Percentiles rank a stretch among this genome's conserved stretches.
Evolutionary conservation across 2,113 vertebrate genomes (phyloP).

Genomic region (Leucopsar rothschildi): DNA sequence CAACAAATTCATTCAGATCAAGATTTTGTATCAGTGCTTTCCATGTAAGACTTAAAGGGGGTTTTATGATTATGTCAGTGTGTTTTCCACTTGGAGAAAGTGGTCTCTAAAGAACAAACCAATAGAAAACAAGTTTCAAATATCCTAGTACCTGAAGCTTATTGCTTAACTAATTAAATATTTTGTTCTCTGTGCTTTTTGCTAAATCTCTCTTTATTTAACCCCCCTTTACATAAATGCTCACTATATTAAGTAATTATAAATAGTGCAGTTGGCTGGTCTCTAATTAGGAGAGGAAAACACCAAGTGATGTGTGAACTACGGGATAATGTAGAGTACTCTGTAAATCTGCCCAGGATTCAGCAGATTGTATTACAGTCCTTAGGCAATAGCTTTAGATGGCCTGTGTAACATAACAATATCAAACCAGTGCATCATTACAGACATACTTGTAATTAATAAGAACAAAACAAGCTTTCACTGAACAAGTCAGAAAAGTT

Average conservation of each 20-base stretch:
- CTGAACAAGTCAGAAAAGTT: background rate
- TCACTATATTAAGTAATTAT: constrained; percentile 52
- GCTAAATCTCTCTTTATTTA: constrained; percentile 42
- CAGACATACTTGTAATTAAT: constrained; percentile 42
- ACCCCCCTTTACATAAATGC: background rate
- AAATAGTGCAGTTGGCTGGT: constrained; percentile 39
- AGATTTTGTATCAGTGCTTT: background rate
- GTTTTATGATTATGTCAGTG: background rate
- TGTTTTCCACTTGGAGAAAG: background rate
- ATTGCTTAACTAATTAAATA: background rate
- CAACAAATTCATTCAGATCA: background rate
- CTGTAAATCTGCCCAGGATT: constrained; percentile 40
- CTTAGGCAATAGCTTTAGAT: background rate
- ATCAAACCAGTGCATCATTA: constrained; percentile 35
- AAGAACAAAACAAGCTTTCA: background rate
- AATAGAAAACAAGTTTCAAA: background rate
- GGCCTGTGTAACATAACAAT: constrained; percentile 8
- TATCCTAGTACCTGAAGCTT: background rate
- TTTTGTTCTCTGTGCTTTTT: constrained; percentile 27
- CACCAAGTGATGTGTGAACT: constrained; percentile 30
- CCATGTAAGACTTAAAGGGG: background rate
- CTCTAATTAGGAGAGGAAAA: constrained; percentile 56
- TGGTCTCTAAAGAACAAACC: background rate
- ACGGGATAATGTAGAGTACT: constrained; percentile 29
- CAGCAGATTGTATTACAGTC: constrained; percentile 1